These are phyloP conservation scores for Bergia puertoricense DNA, from an alignment of 92 coral and sea anemone genomes.

Conservation along the genomic window DNA sequence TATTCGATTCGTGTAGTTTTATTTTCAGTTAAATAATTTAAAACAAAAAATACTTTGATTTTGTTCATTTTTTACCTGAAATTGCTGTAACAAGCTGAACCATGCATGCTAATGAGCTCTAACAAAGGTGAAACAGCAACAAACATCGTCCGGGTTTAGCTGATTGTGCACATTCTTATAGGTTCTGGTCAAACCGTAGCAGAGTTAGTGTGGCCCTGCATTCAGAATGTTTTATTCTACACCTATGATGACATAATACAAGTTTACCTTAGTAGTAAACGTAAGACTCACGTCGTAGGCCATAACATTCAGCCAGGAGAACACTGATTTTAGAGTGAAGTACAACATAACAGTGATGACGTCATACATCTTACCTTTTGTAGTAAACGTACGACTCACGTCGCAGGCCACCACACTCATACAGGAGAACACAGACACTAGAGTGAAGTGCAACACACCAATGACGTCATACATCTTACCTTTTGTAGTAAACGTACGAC, in stretches of 20 bases:
- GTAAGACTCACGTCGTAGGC: neutral
- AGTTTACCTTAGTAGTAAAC: neutral
- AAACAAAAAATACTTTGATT: too few relatives aligned
- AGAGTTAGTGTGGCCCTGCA: too few relatives aligned
- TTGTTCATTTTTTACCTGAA: too few relatives aligned
- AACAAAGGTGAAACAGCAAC: too few relatives aligned
- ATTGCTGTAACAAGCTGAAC: too few relatives aligned
- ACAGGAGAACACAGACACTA: slow-evolving; percentile 1
- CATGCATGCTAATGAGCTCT: too few relatives aligned
- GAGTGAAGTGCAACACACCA: neutral
- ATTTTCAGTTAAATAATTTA: too few relatives aligned
- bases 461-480: neutral
- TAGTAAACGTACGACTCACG: neutral
- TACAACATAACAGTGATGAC: neutral
- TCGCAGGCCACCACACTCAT: neutral
- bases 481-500: neutral
- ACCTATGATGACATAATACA: neutral
- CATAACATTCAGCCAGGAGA: slow-evolving; percentile 5
- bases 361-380: neutral
- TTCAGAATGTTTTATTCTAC: too few relatives aligned
- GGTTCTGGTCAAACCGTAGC: too few relatives aligned
- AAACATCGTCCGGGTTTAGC: too few relatives aligned
- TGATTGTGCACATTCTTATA: too few relatives aligned
- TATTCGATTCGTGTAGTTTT: too few relatives aligned
- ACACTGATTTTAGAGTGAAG: neutral